Conservation (phyloP, 2,888 invertebrate species). For the Phortica okadai region DNA sequence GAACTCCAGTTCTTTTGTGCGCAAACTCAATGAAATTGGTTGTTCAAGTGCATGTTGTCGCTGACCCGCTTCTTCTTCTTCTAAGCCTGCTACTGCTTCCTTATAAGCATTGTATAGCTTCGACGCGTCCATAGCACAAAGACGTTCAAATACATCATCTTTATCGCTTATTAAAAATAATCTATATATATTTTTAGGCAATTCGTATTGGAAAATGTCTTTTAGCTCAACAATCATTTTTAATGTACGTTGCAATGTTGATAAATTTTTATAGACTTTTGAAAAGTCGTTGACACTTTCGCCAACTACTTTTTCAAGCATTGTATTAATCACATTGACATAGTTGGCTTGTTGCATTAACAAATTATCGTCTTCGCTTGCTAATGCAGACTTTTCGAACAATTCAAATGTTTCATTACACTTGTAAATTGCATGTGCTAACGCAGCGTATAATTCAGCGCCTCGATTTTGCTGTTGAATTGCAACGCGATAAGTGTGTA, state of each 20-base stretch:
- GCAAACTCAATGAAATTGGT: too few relatives aligned
- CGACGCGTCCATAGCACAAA: conserved; percentile 40
- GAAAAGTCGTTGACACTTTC: conserved; percentile 4
- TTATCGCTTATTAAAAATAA: conserved; percentile 48
- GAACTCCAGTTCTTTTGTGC: too few relatives aligned
- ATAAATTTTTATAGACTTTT: conserved; percentile 27
- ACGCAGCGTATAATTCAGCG: conserved; percentile 48
- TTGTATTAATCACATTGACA: conserved; percentile 55
- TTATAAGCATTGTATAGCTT: conserved; percentile 36
- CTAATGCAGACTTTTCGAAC: conserved; percentile 54
- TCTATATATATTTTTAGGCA: conserved; percentile 49
- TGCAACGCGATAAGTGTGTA: conserved; percentile 42
- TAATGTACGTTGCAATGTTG: conserved; percentile 43
- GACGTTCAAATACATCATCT: conserved; percentile 40
- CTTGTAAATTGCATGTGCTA: conserved; percentile 52
- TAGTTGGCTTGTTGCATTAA: conserved; percentile 60
- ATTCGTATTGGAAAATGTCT: conserved; percentile 51
- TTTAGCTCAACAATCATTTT: conserved; percentile 44
- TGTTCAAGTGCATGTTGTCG: too few relatives aligned
- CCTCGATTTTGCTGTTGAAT: conserved; percentile 38
- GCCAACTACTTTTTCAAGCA: conserved; percentile 48
- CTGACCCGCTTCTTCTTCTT: too few relatives aligned
- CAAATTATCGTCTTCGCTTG: conserved; percentile 44
- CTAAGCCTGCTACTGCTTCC: neutral
- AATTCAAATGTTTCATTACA: conserved; percentile 51